Percentiles rank a stretch among this genome's conserved stretches.
phyloP scores from a whole-genome alignment of 2,113 vertebrate species.

The Pipra filicauda region DNA sequence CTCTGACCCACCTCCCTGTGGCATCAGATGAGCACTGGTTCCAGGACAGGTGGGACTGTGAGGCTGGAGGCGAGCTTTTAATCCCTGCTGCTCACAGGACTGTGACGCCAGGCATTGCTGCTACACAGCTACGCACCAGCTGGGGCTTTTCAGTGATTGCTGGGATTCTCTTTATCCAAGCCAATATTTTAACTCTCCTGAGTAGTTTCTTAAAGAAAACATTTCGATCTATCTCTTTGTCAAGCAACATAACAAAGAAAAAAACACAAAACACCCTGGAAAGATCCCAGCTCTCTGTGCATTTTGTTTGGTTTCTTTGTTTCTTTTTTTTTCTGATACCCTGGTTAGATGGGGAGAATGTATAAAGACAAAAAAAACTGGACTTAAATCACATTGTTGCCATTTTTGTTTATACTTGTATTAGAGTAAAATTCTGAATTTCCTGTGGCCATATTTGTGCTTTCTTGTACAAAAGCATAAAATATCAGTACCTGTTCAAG shows the following conservation, averaged over 20 bases:
- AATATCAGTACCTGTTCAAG: neutral
- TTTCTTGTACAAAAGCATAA: neutral
- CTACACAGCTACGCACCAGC: neutral
- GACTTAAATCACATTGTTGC: neutral
- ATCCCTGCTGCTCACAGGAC: neutral
- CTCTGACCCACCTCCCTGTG: neutral
- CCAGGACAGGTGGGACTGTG: neutral
- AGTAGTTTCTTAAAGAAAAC: neutral
- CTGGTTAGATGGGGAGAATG: neutral
- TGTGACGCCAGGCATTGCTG: neutral
- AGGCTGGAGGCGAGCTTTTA: neutral
- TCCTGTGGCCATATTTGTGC: neutral
- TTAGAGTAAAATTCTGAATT: neutral
- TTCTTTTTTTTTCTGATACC: neutral
- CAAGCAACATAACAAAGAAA: neutral
- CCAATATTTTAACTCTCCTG: neutral
- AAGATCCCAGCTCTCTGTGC: neutral
- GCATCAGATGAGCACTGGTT: neutral
- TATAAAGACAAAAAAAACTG: neutral
- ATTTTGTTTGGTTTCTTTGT: neutral
- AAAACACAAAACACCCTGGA: neutral
- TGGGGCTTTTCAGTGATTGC: neutral
- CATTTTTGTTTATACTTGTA: neutral
- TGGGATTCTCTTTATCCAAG: neutral
- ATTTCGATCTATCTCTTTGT: neutral